Evolutionary conservation across 2,888 invertebrate genomes (phyloP), one percentile per base, ranked within the genome.

Genomic region (Digitonthophagus gazella): DNA sequence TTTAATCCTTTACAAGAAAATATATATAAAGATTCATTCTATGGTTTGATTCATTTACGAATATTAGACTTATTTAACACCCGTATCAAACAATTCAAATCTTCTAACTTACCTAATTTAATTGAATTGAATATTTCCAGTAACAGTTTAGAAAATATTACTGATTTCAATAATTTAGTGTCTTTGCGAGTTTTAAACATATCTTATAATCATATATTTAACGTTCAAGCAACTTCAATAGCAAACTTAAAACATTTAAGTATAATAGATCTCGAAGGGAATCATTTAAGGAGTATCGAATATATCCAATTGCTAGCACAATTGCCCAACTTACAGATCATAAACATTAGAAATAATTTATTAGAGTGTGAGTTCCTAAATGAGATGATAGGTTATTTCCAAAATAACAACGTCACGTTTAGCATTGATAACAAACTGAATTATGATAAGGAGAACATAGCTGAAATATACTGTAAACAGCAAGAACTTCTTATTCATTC

Each of bases 391-490:
- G 69, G 65, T 8, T 82, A 75, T 73, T 74, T 81, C 18, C 75
- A 77, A 57, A 73, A 67, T 5, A 79, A 76, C 64, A 65, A 72
- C 15, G 77, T 81, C 3, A 75, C 72, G 22, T 81, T 76, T 67
- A 80, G 78, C 2, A 73, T 78, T 2, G 76, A 76, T 64, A 78
- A 80, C 66, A 70, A 76, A 16, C 73, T 77, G 3, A 71, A 78
- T 15, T 77, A 76, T 15, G 77, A 78, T 15, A 75, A 75, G 65
- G 78, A 81, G 67, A 82, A 82, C 70, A 77, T 82, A 5, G 80
- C 76, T 6, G 82, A 81, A 3, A 81, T 82, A 73, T 78, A 78
- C 67, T 82, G 82, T 68, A 74, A 72, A 64, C 74, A 76, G 67
- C 28, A 44, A 44, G 28, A 44, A 44, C 11, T 44, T 2, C 1